Evolutionary conservation across 2,888 invertebrate species (phyloP).

Genomic region (Troides aeacus): DNA sequence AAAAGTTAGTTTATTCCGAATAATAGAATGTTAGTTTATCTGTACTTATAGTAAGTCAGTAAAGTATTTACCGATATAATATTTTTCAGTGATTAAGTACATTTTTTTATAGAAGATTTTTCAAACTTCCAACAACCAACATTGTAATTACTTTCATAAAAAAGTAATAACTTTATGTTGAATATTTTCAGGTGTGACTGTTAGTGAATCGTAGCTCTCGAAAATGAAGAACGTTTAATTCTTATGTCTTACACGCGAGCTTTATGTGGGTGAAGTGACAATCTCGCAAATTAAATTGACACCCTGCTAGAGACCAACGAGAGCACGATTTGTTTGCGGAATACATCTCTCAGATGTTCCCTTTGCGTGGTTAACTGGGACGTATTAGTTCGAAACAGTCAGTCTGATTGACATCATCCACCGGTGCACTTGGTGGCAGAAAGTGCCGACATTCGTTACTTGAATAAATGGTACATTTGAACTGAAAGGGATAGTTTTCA

Average conservation of each 20-base stretch:
- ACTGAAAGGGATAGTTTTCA: constrained; percentile 23
- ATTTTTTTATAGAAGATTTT: no score
- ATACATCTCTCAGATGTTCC: constrained; percentile 62
- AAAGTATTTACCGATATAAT: no score
- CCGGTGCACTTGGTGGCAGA: constrained; percentile 44
- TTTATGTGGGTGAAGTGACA: constrained; percentile 32
- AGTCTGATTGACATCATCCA: constrained; percentile 54
- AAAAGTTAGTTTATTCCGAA: no score
- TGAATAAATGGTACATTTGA: constrained; percentile 34
- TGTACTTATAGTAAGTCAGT: no score
- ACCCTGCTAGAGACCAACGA: constrained; percentile 52
- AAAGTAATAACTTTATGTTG: neutral
- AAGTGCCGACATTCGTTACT: constrained; percentile 26
- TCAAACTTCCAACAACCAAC: no score
- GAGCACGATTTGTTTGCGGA: constrained; percentile 63
- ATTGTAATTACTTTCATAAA: no score
- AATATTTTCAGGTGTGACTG: neutral
- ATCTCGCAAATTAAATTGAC: constrained; percentile 68
- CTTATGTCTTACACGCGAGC: constrained; percentile 10
- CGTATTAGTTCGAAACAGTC: constrained; percentile 49
- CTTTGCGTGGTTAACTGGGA: constrained; percentile 64
- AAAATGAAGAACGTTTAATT: constrained; percentile 6
- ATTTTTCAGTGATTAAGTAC: no score
- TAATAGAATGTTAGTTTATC: no score
- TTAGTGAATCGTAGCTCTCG: constrained; percentile 1